Evolutionary conservation across 1,140 invertebrate genomes (phyloP), one percentile per base, ranked within the genome.

Genomic region (Oedothorax gibbosus): DNA sequence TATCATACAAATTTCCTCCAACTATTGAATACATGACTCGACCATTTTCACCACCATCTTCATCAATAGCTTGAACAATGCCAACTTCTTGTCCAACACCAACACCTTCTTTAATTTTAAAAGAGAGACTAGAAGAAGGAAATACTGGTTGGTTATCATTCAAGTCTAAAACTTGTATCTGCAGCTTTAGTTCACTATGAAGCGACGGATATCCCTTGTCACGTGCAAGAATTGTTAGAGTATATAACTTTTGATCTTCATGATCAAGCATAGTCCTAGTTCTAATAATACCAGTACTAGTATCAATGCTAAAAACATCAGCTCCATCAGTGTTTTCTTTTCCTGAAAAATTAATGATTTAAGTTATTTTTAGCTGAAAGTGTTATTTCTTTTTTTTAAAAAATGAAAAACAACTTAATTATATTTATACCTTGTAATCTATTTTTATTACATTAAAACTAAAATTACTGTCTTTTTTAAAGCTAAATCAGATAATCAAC

Each of bases 101-200:
- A 85, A 95, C 91, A 91, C 96, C 96, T 91, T 97, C 96, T 78
- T 92, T 92, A 49, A 97, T 93, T 94, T 95, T 94, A 90, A 97
- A 97, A 73, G 93, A 93, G 86, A 97, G 92, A 90, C 95, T 97
- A 77, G 95, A 96, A 88, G 95, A 96, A 11, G 96, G 94, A 90
- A 97, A 97, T 11, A 86, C 69, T 0, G 96, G 96, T 87, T 95
- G 95, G 89, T 97, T 97, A 90, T 98, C 96, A 89, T 98, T 98
- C 53, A 96, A 93, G 90, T 97, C 96, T 62, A 94, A 89, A 69
- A 97, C 93, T 0, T 94, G 94, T 14, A 98, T 93, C 88, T 95
- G 94, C 0, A 97, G 94, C 81, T 94, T 92, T 21, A 98, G 92
- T n/a, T 96, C 92, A 73, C 94, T 94, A 90, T 96, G 93, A 88